Evolutionary conservation across 2,113 vertebrate species (phyloP).

Genomic region (Gadus chalcogrammus): DNA sequence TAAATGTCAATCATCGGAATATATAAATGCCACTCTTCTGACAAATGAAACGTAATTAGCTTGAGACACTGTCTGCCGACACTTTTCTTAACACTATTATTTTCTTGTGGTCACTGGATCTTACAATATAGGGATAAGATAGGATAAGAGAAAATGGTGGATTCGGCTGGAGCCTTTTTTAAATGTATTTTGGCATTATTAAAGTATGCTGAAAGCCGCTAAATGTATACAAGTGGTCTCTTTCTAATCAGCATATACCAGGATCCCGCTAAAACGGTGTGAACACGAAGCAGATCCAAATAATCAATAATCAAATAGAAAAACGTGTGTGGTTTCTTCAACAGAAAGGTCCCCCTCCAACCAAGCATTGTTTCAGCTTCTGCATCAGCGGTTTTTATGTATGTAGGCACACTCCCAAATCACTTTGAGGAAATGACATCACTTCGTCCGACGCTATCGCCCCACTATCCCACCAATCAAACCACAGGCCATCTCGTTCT

Average conservation of each 20-base stretch:
- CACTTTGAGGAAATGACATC: constrained; percentile 63
- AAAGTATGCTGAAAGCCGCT: too few species aligned
- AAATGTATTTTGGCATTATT: too few species aligned
- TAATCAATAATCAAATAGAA: constrained; percentile 28
- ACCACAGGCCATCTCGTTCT: constrained; percentile 50
- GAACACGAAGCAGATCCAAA: constrained; percentile 17
- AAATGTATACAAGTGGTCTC: too few species aligned
- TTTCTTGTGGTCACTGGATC: constrained; percentile 28
- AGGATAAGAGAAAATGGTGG: not conserved
- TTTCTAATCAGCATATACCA: not conserved
- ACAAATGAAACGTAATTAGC: constrained; percentile 50
- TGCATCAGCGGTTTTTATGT: constrained; percentile 4
- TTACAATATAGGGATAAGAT: constrained; percentile 20
- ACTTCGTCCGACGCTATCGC: constrained; percentile 61
- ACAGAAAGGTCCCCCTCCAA: constrained; percentile 40
- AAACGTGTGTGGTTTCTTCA: constrained; percentile 32
- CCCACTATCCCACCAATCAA: constrained; percentile 70
- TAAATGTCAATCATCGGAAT: constrained; percentile 44
- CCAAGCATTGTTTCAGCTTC: constrained; percentile 41
- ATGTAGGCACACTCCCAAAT: constrained; percentile 36
- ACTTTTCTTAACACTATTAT: constrained; percentile 5
- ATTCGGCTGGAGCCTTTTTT: too few species aligned
- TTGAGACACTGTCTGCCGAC: constrained; percentile 21
- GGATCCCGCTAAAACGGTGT: constrained; percentile 26
- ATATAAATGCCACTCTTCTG: constrained; percentile 49